Evolutionary conservation across 2,113 vertebrate genomes (phyloP).

Genomic region (Mandrillus leucophaeus): DNA sequence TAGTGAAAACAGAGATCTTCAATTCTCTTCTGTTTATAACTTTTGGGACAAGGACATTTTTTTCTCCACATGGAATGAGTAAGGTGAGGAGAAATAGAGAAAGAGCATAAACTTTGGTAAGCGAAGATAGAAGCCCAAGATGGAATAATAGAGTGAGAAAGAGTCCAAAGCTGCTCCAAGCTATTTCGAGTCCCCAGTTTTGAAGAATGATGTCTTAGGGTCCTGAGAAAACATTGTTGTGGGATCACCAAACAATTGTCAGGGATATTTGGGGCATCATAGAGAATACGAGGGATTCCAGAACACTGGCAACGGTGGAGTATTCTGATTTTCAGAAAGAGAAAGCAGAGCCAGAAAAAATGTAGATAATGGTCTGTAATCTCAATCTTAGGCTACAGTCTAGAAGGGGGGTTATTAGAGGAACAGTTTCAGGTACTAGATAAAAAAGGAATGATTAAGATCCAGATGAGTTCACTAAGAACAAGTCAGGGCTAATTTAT

Average conservation of each 20-base stretch:
- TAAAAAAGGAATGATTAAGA: neutral
- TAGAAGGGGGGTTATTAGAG: neutral
- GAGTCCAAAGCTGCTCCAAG: neutral
- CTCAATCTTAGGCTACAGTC: neutral
- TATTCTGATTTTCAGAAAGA: constrained; percentile 22
- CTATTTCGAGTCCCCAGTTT: neutral
- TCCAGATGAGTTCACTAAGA: neutral
- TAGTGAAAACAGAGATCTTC: neutral
- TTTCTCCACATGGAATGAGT: neutral
- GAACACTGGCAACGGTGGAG: neutral
- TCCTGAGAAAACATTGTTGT: neutral
- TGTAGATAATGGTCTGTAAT: neutral
- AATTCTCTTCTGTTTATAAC: neutral
- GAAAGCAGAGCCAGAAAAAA: neutral
- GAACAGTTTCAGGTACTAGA: neutral
- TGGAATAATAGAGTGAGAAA: neutral
- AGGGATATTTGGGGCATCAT: neutral
- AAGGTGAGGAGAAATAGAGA: neutral
- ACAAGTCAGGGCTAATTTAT: neutral
- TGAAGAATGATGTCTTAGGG: neutral
- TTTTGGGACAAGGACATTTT: neutral
- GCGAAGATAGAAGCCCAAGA: neutral
- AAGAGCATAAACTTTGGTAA: neutral
- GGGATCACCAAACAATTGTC: neutral
- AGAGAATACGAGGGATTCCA: neutral